Evolutionary conservation across 2,888 invertebrate species (phyloP).

Genomic region (Andrena bicolor): DNA sequence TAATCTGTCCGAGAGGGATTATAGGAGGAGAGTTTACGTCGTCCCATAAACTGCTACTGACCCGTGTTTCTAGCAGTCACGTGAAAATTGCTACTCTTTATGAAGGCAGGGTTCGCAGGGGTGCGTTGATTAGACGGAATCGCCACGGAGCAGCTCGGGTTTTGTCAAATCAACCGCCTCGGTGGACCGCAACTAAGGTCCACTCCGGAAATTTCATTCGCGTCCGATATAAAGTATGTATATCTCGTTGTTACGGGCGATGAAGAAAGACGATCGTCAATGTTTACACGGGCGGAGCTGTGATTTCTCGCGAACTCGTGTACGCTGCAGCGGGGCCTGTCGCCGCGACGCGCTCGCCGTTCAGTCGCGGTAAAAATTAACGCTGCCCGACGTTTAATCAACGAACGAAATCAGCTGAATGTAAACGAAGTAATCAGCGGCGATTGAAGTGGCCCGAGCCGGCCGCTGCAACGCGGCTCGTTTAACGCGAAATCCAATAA

Average conservation of each 20-base stretch:
- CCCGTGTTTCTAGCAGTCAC: constrained; percentile 1
- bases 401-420: constrained; percentile 49
- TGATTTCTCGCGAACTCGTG: background rate
- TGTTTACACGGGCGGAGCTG: background rate
- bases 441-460: constrained; percentile 43
- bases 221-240: background rate
- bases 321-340: background rate
- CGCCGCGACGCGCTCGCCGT: background rate
- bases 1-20: background rate
- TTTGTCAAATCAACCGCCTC: background rate
- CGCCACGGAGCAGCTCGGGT: background rate
- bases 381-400: constrained; percentile 42
- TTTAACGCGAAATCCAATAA: constrained; percentile 53
- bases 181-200: constrained; percentile 25
- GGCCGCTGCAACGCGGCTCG: constrained; percentile 21
- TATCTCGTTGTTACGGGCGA: background rate
- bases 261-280: background rate
- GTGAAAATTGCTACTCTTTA: constrained; percentile 14
- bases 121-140: constrained; percentile 17
- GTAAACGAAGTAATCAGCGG: constrained; percentile 62
- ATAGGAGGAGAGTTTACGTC: constrained; percentile 4
- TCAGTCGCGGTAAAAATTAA: constrained; percentile 21
- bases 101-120: background rate
- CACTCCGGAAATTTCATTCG: constrained; percentile 16
- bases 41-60: constrained; percentile 20